Evolutionary conservation across 2,113 vertebrate genomes (phyloP), one percentile per base, ranked within the genome.

Genomic region (Riparia riparia): DNA sequence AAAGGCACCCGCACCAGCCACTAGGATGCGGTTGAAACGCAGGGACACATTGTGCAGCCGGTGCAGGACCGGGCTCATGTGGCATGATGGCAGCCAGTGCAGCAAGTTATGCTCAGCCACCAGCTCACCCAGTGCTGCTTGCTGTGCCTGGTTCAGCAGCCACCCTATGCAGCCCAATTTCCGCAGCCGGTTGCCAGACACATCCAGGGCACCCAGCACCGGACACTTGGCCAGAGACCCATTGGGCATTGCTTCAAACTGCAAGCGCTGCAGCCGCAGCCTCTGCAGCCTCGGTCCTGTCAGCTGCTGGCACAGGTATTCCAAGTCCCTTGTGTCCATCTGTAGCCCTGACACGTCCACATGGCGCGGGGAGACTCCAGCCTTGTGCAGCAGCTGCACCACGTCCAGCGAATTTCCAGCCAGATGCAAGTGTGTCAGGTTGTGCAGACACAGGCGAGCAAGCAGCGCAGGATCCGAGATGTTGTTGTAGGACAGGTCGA

Each of bases 1-100:
- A 66, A 99, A 99, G 19, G 98, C 98, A 17, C 21, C 2, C 1
- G 32, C 1, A 0, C 19, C 2, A 4, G 98, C 92, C 4, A 56
- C 29, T 25, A 98, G 93, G 82, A 99, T 98, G 44, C 98, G 98
- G 84, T 99, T 99, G 95, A 98, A 99, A 13, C 98, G 98, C 45
- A 97, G 98, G 57, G 97, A 98, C 32, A 99, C 37, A 13, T 82
- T 82, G 39, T 54, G 20, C 37, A 99, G 58, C 7, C 69, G 53
- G 1, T 1, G 16, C 37, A 95, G 76, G 7, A 5, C 7, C 0
- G 20, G 50, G 1, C 16, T 13, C 7, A 5, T 1, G 0, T 0
- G 2, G 93, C 98, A 99, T 3, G 42, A 14, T 0, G 2, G 6
- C 4, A 99, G 89, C 4, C 1, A 1, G 8, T 37, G 94, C 37